phyloP scores from a whole-genome alignment of 2,888 invertebrate species.

The Drosophila emarginata region DNA sequence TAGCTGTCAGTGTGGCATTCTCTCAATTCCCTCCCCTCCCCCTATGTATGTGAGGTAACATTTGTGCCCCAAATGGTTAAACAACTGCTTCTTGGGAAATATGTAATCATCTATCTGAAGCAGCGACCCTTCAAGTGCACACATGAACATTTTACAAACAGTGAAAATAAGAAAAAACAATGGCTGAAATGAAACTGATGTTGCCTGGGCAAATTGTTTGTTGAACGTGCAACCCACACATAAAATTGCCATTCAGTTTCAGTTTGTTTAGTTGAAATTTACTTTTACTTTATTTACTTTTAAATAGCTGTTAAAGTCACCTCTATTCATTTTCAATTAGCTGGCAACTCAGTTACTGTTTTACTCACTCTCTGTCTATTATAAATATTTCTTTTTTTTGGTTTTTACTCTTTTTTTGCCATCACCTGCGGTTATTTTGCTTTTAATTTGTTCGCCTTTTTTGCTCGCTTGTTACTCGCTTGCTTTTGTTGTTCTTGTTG shows the following conservation, averaged over 20 bases:
- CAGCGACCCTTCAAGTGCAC: conserved; percentile 35
- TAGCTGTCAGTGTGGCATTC: conserved; percentile 43
- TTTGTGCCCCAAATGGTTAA: conserved; percentile 41
- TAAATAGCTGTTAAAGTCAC: conserved; percentile 28
- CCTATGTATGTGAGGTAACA: conserved; percentile 22
- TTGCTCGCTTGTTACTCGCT: conserved; percentile 45
- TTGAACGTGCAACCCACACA: conserved; percentile 51
- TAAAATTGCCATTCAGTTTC: neutral
- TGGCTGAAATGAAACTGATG: conserved; percentile 18
- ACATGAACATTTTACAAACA: neutral
- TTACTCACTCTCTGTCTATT: neutral
- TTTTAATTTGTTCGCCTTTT: conserved; percentile 59
- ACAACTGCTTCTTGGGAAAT: conserved; percentile 74
- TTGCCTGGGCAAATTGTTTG: conserved; percentile 62
- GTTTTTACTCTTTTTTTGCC: conserved; percentile 13
- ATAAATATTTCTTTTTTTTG: neutral
- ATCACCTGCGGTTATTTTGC: conserved; percentile 60
- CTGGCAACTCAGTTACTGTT: conserved; percentile 35
- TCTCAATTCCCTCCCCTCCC: conserved; percentile 1
- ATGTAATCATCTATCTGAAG: conserved; percentile 70
- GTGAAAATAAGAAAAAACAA: conserved; percentile 15
- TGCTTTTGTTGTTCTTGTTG: conserved; percentile 32
- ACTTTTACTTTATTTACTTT: conserved; percentile 35
- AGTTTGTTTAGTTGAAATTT: conserved; percentile 4
- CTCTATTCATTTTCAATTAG: conserved; percentile 57